Evolutionary conservation across 2,888 invertebrate genomes (phyloP).

Genomic region (Cephus runcator): DNA sequence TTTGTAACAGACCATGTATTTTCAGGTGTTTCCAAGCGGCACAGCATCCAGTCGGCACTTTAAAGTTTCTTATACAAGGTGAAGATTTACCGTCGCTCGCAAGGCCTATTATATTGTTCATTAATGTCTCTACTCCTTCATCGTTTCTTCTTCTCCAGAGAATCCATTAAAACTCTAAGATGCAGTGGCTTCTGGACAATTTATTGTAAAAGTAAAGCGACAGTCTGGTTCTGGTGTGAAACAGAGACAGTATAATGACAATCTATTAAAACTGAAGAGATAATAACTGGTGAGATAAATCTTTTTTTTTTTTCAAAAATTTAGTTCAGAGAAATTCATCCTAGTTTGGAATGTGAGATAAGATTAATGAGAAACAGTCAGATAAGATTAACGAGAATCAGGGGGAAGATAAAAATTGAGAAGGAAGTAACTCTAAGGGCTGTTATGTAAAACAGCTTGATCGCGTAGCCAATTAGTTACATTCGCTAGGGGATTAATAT

Average conservation of each 20-base stretch:
- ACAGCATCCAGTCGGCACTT: not conserved
- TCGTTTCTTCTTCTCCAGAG: not conserved
- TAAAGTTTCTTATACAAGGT: slow-evolving; percentile 30
- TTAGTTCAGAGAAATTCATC: not conserved
- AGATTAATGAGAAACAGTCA: not conserved
- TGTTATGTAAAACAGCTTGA: not conserved
- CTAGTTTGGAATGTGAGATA: not conserved
- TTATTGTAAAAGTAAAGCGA: not conserved
- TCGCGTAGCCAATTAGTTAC: not conserved
- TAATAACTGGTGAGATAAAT: not conserved
- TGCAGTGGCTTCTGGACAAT: not conserved
- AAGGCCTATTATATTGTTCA: slow-evolving; percentile 30
- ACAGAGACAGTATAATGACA: not conserved
- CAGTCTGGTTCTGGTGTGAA: not conserved
- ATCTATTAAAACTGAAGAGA: not conserved
- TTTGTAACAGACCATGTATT: not conserved
- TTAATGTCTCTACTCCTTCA: slow-evolving; percentile 31
- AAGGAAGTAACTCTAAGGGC: not conserved
- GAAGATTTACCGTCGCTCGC: slow-evolving; percentile 27
- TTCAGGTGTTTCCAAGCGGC: not conserved
- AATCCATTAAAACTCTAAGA: slow-evolving; percentile 14
- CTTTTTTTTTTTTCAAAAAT: too few species aligned
- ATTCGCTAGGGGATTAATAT: not conserved
- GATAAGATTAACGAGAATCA: not conserved
- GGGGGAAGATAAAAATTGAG: not conserved